Evolutionary conservation across 2,797 vertebrate genomes (phyloP).

Genomic region (Cyclopterus lumpus): DNA sequence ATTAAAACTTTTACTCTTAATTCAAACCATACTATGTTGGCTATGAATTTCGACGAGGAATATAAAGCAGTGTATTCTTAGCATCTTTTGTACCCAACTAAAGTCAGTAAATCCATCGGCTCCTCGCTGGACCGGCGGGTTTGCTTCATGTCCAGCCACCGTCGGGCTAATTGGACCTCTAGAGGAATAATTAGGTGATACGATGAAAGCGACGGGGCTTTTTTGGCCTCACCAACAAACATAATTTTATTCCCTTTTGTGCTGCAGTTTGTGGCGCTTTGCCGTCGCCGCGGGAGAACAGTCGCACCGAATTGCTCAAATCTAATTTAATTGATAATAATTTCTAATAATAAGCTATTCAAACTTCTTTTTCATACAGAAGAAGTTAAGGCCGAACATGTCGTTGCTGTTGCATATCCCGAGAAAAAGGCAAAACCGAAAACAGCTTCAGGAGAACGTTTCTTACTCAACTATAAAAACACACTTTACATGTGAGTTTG

Average conservation of each 20-base stretch:
- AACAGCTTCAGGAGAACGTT: background rate
- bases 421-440: background rate
- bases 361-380: background rate
- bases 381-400: background rate
- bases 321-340: no score
- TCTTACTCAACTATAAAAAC: background rate
- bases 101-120: slow-evolving; percentile 39
- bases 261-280: slow-evolving; percentile 52
- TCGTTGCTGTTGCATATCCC: background rate
- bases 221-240: slow-evolving; percentile 58
- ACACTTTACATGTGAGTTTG: background rate
- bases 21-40: slow-evolving; percentile 15
- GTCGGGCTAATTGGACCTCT: slow-evolving; percentile 69
- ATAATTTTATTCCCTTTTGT: slow-evolving; percentile 47
- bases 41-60: slow-evolving; percentile 25
- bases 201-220: slow-evolving; percentile 62
- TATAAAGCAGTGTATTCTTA: slow-evolving; percentile 60
- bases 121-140: slow-evolving; percentile 39
- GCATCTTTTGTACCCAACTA: slow-evolving; percentile 46
- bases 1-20: slow-evolving; percentile 40
- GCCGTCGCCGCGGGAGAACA: slow-evolving; percentile 47
- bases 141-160: slow-evolving; percentile 59
- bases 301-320: slow-evolving; percentile 30
- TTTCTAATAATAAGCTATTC: no score
- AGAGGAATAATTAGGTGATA: slow-evolving; percentile 67